Percentiles rank a stretch among this genome's conserved stretches.
Evolutionary conservation across 1,140 invertebrate genomes (phyloP).

Genomic region (Drosophila nasuta): DNA sequence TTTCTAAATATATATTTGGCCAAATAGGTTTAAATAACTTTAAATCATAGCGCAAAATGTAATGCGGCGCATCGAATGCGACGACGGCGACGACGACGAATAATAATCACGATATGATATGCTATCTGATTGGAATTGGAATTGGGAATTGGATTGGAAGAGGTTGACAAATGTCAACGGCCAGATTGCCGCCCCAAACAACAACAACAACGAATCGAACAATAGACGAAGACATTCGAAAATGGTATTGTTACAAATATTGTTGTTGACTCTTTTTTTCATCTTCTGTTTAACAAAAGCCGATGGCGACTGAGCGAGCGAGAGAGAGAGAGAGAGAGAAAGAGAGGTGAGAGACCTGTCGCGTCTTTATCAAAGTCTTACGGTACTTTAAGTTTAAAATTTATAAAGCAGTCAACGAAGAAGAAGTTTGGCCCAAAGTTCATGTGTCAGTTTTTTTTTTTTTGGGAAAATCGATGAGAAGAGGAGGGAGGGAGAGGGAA

Average conservation of each 20-base stretch:
- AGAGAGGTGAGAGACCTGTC: slow-evolving; percentile 35
- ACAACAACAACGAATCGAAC: slow-evolving; percentile 39
- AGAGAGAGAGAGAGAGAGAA: slow-evolving; percentile 1
- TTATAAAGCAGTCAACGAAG: slow-evolving; percentile 18
- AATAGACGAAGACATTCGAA: slow-evolving; percentile 73
- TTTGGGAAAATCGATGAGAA: background rate
- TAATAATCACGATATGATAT: background rate
- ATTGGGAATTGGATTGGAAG: slow-evolving; percentile 6
- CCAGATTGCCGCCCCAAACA: slow-evolving; percentile 60
- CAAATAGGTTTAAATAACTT: slow-evolving; percentile 42
- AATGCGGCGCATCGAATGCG: slow-evolving; percentile 41
- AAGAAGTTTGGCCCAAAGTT: slow-evolving; percentile 56
- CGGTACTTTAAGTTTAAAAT: slow-evolving; percentile 67
- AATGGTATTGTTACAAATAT: slow-evolving; percentile 63
- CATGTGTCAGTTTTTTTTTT: slow-evolving; percentile 54
- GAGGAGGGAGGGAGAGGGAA: slow-evolving; percentile 1
- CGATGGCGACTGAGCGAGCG: slow-evolving; percentile 1
- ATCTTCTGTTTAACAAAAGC: slow-evolving; percentile 31
- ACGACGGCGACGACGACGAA: background rate
- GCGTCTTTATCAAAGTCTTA: slow-evolving; percentile 52
- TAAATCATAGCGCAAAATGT: slow-evolving; percentile 31
- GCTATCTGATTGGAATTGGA: slow-evolving; percentile 16
- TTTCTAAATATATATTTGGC: slow-evolving; percentile 51
- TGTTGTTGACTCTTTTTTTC: slow-evolving; percentile 36
- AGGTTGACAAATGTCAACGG: slow-evolving; percentile 75